Base-by-base conservation (phyloP, 2,113 vertebrate species). In the Felis chaus region DNA sequence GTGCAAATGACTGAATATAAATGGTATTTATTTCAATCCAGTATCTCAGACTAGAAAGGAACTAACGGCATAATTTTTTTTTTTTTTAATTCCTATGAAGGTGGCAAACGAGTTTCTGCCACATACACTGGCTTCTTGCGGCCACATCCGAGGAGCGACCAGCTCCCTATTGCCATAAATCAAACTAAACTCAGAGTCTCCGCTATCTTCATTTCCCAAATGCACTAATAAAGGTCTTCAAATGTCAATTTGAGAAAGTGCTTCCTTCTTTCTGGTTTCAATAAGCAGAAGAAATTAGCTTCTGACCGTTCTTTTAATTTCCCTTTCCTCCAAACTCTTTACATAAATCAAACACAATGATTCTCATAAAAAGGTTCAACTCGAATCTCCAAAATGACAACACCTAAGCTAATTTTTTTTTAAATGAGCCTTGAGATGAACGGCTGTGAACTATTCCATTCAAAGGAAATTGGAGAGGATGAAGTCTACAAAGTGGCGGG, bases 201-300 rank as follows among this genome's bases (percentile, higher is more conserved):
- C 45, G 1, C 39, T 66, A 88, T 10, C 85, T 2, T 0, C 94
- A 90, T 57, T 94, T 92, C 93, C 95, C 74, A 65, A 94, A 94
- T 65, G 78, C 8, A 80, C 36, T 95, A 96, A 96, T 65, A 94
- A 89, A 91, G 92, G 66, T 95, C 91, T 90, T 78, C 57, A 29
- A 0, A 19, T 69, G 95, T 96, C 98, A 98, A 16, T 80, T 81
- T 98, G 98, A 98, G 88, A 97, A 97, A 97, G 84, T 87, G 73
- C 41, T 98, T 85, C 85, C 94, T 94, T 98, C 97, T 95, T 80
- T 79, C 84, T 76, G 76, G 45, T 91, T 97, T 96, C 97, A 98
- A 50, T 84, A 96, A 98, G 95, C 85, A 90, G 18, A 69, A 97
- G 65, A 91, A 71, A 98, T 66, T 93, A 33, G 27, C 31, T 95